Base-by-base conservation (phyloP, 2,113 vertebrate genomes). In the Rhineura floridana region DNA sequence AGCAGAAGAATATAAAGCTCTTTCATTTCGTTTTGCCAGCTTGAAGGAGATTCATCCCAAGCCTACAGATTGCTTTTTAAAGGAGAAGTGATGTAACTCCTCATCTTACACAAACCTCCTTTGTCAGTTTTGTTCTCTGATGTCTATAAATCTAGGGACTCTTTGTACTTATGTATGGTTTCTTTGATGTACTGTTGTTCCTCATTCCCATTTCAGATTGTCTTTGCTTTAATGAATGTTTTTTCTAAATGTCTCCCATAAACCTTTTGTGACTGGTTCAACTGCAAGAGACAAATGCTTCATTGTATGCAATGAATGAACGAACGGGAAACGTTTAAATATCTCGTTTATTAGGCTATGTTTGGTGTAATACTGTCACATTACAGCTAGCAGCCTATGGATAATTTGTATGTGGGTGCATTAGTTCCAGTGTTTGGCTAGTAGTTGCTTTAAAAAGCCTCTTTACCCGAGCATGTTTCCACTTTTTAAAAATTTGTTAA, bases 311-410 rank as follows among this genome's bases (percentile, higher is more conserved):
- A 73, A 44, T 88, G 86, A 94, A 94, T 89, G 79, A 78, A 85
- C 90, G 88, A 94, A 93, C 90, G 69, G 62, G 78, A 92, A 86
- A 91, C 91, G 84, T 92, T 93, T 92, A 82, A 89, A 93, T 70
- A 91, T 55, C 65, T 69, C 63, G n/a, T n/a, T 33, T 80, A 42
- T 92, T 87, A 82, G 90, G 88, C 59, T 84, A 52, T 93, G 84
- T 80, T 92, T 89, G 80, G 63, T 89, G 88, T 80, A 93, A 79
- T 87, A 89, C 70, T 79, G 76, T 87, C 0, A 19, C 81, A n/a
- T 72, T 85, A 85, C 83, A 87, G 89, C 86, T 84, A 52, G 81
- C 30, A 92, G 6, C 4, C 12, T 0, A 0, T 91, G 82, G 4
- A 89, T 84, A 86, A 91, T 88, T 90, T 89, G 63, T 77, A 89